Conservation (phyloP, 2,888 invertebrate genomes). For the Cephus pulcher region DNA sequence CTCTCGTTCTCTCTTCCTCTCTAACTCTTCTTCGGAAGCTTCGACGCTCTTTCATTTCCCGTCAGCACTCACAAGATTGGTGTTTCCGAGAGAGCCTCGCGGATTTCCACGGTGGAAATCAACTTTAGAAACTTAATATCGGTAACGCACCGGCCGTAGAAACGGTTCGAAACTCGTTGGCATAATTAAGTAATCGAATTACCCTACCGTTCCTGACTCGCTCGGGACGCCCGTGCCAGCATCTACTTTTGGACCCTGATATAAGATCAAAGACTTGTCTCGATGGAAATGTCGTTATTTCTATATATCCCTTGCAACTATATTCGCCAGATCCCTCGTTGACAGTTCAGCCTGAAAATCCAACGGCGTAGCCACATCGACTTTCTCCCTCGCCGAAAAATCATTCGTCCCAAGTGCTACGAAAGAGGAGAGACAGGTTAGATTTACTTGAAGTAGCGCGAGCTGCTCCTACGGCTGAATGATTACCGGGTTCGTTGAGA, state of each 20-base stretch:
- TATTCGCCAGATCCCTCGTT: neutral
- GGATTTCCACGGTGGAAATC: constrained; percentile 23
- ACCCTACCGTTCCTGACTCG: constrained; percentile 6
- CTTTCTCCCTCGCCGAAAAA: neutral
- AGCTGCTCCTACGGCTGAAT: neutral
- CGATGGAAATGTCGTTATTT: neutral
- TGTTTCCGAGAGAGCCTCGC: neutral
- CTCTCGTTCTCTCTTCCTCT: neutral
- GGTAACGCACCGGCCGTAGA: constrained; percentile 25
- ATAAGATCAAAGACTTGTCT: neutral
- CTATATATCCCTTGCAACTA: neutral
- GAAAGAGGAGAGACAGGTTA: neutral
- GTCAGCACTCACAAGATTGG: neutral
- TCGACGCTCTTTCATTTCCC: neutral
- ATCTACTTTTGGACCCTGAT: neutral
- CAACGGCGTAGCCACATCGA: neutral
- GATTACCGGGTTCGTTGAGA: neutral
- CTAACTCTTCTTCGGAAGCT: neutral
- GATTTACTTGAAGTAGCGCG: neutral
- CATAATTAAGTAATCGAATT: constrained; percentile 38
- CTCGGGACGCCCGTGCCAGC: neutral
- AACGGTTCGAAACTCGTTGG: constrained; percentile 33
- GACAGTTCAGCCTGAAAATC: neutral
- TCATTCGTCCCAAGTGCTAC: neutral
- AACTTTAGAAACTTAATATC: constrained; percentile 46